Conservation (phyloP, 2,113 vertebrate species). For the Ondatra zibethicus region DNA sequence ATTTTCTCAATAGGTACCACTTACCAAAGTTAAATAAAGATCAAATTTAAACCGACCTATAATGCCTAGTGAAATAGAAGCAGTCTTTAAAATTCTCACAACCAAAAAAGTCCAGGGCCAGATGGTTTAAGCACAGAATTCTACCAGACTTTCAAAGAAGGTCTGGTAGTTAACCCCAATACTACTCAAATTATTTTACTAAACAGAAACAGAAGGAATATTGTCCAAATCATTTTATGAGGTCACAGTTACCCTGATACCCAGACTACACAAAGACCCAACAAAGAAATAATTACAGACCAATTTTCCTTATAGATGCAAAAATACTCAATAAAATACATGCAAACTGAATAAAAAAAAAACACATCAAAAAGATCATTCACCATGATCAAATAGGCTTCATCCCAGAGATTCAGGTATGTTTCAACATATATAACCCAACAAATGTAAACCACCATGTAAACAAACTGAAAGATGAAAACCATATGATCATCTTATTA, state of each 20-base stretch:
- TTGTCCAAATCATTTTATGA: not conserved
- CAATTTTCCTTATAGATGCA: not conserved
- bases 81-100: not conserved
- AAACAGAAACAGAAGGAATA: not conserved
- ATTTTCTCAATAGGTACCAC: not conserved
- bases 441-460: not conserved
- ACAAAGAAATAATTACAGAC: not conserved
- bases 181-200: not conserved
- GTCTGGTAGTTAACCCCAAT: not conserved
- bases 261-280: not conserved
- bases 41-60: not conserved
- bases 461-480: not conserved
- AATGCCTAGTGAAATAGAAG: not conserved
- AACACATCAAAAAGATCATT: not conserved
- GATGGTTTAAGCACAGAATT: not conserved
- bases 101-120: not conserved
- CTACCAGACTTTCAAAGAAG: not conserved
- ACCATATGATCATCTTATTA: not conserved
- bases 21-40: not conserved
- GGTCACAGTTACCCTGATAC: not conserved
- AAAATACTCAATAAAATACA: not conserved
- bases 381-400: too few relatives aligned
- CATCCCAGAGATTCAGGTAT: not conserved
- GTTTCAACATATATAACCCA: not conserved
- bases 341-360: not conserved